Conservation (phyloP, 2,888 invertebrate genomes). For the Alloplasta piceator region DNA sequence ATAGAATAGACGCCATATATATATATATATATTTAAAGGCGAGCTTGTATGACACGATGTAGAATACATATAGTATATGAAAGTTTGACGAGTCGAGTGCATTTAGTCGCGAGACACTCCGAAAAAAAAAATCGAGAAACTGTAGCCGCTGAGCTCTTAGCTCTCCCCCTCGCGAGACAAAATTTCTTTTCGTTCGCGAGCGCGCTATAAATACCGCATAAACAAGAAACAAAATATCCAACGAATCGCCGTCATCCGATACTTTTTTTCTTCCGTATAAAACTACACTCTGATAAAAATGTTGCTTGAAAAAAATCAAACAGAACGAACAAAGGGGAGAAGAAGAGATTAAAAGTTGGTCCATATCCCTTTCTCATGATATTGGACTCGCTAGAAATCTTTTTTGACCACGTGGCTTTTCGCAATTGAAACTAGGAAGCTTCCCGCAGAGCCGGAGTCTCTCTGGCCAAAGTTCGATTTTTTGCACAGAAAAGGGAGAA, state of each 20-base stretch:
- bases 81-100: constrained; percentile 66
- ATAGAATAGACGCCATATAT: constrained; percentile 70
- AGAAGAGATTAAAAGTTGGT: neutral
- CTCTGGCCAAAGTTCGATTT: too few species aligned
- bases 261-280: neutral
- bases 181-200: constrained; percentile 18
- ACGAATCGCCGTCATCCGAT: constrained; percentile 8
- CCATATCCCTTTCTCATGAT: too few species aligned
- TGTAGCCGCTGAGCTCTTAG: constrained; percentile 21
- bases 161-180: constrained; percentile 28
- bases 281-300: constrained; percentile 8
- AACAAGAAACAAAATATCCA: constrained; percentile 15
- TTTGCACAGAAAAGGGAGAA: neutral
- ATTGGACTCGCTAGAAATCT: too few species aligned
- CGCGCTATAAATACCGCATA: constrained; percentile 45
- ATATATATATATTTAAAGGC: neutral
- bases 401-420: too few species aligned
- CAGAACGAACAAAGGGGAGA: constrained; percentile 6
- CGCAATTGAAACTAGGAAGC: too few species aligned
- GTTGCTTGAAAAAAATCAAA: constrained; percentile 11
- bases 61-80: neutral
- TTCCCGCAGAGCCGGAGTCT: too few species aligned
- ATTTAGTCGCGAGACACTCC: constrained; percentile 70
- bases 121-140: constrained; percentile 5
- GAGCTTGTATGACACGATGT: neutral